Conservation (phyloP, 2,113 vertebrate species). For the Lophotis ruficrista region DNA sequence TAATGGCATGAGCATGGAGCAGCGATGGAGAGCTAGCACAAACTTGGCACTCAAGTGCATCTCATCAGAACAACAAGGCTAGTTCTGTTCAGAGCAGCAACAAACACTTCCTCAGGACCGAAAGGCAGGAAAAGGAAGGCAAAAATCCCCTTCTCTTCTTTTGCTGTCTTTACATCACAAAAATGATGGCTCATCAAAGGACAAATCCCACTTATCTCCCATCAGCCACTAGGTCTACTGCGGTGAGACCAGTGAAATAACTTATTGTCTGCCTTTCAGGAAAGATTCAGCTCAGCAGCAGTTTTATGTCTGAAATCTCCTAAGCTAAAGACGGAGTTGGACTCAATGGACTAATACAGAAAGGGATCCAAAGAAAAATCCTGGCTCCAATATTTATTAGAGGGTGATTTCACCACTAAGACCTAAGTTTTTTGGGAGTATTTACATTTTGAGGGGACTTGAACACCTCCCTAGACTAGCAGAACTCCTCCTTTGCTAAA, state of each 20-base stretch:
- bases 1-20: not conserved
- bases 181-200: not conserved
- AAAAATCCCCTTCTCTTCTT: not conserved
- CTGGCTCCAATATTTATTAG: not conserved
- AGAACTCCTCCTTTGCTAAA: conserved; percentile 9
- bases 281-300: not conserved
- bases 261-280: not conserved
- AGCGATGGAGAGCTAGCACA: conserved; percentile 11
- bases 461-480: not conserved
- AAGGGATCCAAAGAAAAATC: not conserved
- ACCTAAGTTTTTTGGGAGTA: not conserved
- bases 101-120: not conserved
- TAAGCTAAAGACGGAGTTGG: not conserved
- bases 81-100: not conserved
- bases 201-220: not conserved
- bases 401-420: not conserved
- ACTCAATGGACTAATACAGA: not conserved
- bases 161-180: not conserved
- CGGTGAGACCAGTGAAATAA: not conserved
- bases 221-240: not conserved
- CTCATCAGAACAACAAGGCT: conserved; percentile 28
- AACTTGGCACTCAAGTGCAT: conserved; percentile 12
- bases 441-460: not conserved
- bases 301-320: not conserved
- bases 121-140: conserved; percentile 11